Base-by-base conservation (phyloP, 2,888 invertebrate genomes). In the Tachina grossa region DNA sequence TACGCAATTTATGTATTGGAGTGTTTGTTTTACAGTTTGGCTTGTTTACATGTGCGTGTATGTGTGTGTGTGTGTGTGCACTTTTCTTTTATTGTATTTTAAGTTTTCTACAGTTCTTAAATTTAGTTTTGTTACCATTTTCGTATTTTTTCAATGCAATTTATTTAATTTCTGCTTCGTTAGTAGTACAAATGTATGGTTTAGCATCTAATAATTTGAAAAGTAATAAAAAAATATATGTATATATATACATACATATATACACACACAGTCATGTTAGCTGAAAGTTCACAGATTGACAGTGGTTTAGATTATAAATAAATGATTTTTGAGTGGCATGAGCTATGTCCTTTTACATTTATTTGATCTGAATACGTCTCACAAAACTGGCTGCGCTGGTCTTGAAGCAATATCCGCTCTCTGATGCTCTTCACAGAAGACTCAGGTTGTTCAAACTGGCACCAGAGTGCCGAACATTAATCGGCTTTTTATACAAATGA, bases 81-180 rank as follows among this genome's bases (percentile, higher is more conserved):
- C 51, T 63, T 31, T 31, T 31, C 31, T 61, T 81, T 57, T 69
- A 72, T 77, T 72, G 55, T 49, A 61, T 49, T 75, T 78, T 63
- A 51, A 85, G 75, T 83, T 79, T 79, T 76, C 59, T 75, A 51
- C 41, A 66, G 45, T 75, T 79, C 59, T 79, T 9, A 43, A 81
- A 19, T 75, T 81, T 45, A 72, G 51, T 69, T 75, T 66, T 81
- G 68, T 49, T 49, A 53, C 39, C 16, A 65, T 57, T 68, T 69
- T 5, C 31, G 22, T n/a, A 14, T 16, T n/a, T 57, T 31, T 68
- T 59, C 45, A 72, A 65, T 57, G 68, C 47, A 85, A 85, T 83
- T 85, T 83, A 83, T 85, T 83, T 72, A 82, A 85, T 79, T 85
- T 85, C 47, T 82, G 63, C 85, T 83, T 85, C 65, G 74, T 78